Evolutionary conservation across 2,113 vertebrate genomes (phyloP).

Genomic region (Haliaeetus leucogaster): DNA sequence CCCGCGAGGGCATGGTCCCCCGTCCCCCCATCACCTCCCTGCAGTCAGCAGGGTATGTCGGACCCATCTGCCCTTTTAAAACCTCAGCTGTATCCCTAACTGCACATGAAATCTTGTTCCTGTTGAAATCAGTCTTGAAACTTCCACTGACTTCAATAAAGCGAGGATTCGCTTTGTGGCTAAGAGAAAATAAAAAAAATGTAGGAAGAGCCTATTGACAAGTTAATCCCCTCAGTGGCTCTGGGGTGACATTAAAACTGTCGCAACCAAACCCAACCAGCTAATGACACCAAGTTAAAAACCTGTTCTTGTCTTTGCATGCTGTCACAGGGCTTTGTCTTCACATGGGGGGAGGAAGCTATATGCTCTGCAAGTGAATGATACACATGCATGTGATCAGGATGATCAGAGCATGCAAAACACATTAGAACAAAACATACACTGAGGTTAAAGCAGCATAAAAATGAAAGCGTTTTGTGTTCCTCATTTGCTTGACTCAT

Average conservation of each 20-base stretch:
- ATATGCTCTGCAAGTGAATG: neutral
- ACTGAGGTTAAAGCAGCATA: constrained; percentile 8
- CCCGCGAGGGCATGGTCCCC: neutral
- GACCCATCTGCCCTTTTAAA: neutral
- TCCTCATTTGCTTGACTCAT: constrained; percentile 39
- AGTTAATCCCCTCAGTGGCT: neutral
- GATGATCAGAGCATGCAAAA: constrained; percentile 18
- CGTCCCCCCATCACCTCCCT: neutral
- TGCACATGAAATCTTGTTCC: neutral
- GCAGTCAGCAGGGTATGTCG: neutral
- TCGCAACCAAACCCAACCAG: neutral
- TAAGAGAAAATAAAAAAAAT: neutral
- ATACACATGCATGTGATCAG: constrained; percentile 29
- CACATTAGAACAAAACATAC: constrained; percentile 29
- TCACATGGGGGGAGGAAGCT: neutral
- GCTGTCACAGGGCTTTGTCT: constrained; percentile 10
- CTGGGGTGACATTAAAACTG: neutral
- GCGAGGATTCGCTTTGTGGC: neutral
- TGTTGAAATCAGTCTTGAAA: neutral
- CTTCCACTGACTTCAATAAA: neutral
- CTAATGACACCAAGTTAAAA: constrained; percentile 9
- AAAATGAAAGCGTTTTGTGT: constrained; percentile 51
- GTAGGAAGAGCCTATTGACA: neutral
- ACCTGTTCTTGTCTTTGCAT: neutral
- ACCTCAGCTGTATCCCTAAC: neutral